Base-by-base conservation (phyloP, 2,113 vertebrate genomes). In the Phycodurus eques region DNA sequence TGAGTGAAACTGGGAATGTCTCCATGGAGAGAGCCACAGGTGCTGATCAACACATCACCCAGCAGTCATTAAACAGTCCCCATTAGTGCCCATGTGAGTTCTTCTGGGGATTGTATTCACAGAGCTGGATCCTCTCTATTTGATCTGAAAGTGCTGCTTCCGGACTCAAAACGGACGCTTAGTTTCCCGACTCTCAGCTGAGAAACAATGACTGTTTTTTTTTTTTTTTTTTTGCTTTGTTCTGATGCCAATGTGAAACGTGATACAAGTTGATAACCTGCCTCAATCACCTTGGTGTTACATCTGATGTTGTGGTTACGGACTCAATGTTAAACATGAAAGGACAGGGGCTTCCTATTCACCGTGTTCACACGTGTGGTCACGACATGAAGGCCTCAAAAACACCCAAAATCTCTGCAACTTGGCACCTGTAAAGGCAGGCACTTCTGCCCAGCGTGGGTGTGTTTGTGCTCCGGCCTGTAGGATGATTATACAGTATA, bases 241-340 rank as follows among this genome's bases (percentile, higher is more conserved):
- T 20, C 14, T 74, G 27, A 20, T 19, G 42, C 72, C 8, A 61
- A 63, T 61, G 33, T 60, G 68, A 85, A 79, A 78, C 20, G 12
- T 22, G 57, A 82, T 68, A 66, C 60, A 42, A 27, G 63, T 51
- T 27, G 51, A 8, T 46, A 75, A 8, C 63, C 43, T 2, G 8
- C 27, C 11, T 68, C 33, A 44, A 27, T 71, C 80, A 47, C 17
- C 47, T 70, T 27, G 92, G 90, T 85, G 84, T 90, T 79, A 85
- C 63, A 35, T 44, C 43, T 80, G 80, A 71, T 91, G 91, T 93
- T 92, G 90, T 92, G 78, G 92, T 86, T 90, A 92, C 91, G 13
- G 43, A 46, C 59, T 63, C 12, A 87, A 43, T 70, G 73, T 68
- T 74, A 33, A 47, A 46, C 27, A 53, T 39, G 35, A 49, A 42